Base-by-base conservation (phyloP, 2,888 invertebrate genomes). In the Himalopsyche kuldschensis region DNA sequence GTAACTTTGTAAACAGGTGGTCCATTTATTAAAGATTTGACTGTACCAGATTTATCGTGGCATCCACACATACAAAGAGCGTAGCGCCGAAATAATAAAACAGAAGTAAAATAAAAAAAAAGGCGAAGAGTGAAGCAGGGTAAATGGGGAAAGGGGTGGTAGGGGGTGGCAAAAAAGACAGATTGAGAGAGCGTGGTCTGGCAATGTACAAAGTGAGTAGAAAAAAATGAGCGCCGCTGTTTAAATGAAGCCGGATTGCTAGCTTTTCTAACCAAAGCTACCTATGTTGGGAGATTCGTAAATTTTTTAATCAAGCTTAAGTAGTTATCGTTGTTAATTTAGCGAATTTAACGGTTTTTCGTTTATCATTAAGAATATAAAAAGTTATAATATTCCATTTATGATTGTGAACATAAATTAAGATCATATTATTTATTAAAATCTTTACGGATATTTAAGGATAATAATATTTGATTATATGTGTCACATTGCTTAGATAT, bases 81-180 rank as follows among this genome's bases (percentile, higher is more conserved):
- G 78, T 75, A 84, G 82, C 81, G 75, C 82, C 82, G 63, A 85
- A 85, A 85, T 85, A 85, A 85, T 85, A 85, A 85, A 85, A 85
- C 85, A 84, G 80, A 79, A 85, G 84, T 85, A 84, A 84, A 85
- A 84, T 84, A 85, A 85, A 85, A 84, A n/a, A 84, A 85, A 79
- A 69, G 79, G 82, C 48, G 78, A 31, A 78, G 77, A 81, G 82
- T 81, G 86, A 63, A 83, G 84, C 85, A 84, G 84, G 82, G 84
- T 83, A 81, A 69, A 35, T 8, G 78, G 69, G 84, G 76, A 82
- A 27, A 79, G 48, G 48, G 76, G 79, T 69, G 84, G 82, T 24
- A 69, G 80, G 82, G 79, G 81, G 35, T 24, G 76, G 46, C 81
- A 78, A 85, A 85, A 82, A 84, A 83, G 84, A 84, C 86, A 84